Evolutionary conservation across 2,888 invertebrate genomes (phyloP), one percentile per base, ranked within the genome.

Genomic region (Encarsia formosa): DNA sequence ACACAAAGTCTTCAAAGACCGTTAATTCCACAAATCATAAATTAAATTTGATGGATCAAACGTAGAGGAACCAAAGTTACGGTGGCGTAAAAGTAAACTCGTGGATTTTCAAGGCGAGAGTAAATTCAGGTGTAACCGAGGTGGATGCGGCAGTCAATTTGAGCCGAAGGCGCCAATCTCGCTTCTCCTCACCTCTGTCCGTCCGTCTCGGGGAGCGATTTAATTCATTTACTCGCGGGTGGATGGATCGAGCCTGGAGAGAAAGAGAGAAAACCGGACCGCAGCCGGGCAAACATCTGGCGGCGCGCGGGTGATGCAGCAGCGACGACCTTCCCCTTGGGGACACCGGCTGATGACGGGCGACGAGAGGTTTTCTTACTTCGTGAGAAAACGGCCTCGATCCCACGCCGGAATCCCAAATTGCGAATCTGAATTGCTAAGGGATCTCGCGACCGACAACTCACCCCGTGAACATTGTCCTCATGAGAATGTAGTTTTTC

Each of bases 401-500:
- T 44, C 51, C 49, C 52, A 52, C 8, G n/a, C n/a, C 55, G 20
- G 45, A 52, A 45, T 48, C 43, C 50, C 53, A 53, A 56, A 56
- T 53, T 53, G 44, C 49, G 38, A 56, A 56, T 56, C 50, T 53
- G 56, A 53, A 56, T 56, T 53, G 56, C 56, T 53, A 56, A 56
- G 41, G 41, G 40, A 24, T 15, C 13, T 20, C 4, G 13, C 32
- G 13, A 19, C 23, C 16, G 37, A 47, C 52, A 35, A 32, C 11
- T 26, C 26, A 11, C 6, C 26, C 26, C 26, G 26, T 26, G n/a
- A n/a, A n/a, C n/a, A n/a, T n/a, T n/a, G n/a, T n/a, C n/a, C n/a
- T n/a, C n/a, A n/a, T n/a, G n/a, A n/a, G n/a, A n/a, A n/a, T n/a
- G n/a, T n/a, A n/a, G n/a, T n/a, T n/a, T n/a, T n/a, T n/a, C n/a